Evolutionary conservation across 1,140 invertebrate species (phyloP).

Genomic region (Drosophila cardini): DNA sequence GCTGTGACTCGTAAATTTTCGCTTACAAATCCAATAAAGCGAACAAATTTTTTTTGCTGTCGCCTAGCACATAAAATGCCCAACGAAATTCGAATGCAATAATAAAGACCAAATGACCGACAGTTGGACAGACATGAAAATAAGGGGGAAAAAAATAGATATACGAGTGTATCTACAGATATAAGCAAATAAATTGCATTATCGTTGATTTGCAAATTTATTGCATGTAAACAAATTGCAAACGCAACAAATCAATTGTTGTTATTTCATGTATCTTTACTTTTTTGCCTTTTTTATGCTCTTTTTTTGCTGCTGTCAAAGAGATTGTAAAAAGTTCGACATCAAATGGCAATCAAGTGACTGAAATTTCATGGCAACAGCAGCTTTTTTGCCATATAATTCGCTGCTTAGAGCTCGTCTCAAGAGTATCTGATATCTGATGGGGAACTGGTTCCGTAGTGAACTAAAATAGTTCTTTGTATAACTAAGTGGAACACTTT

Average conservation of each 20-base stretch:
- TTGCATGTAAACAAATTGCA: constrained; percentile 77
- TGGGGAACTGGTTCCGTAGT: constrained; percentile 2
- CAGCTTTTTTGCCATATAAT: constrained; percentile 54
- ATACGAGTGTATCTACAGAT: constrained; percentile 27
- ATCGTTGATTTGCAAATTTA: constrained; percentile 78
- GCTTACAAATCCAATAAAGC: constrained; percentile 55
- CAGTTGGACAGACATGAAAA: background rate
- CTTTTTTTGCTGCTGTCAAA: background rate
- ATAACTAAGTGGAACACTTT: background rate
- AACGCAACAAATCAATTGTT: constrained; percentile 71
- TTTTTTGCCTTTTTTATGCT: background rate
- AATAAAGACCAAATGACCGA: constrained; percentile 50
- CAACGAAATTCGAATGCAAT: constrained; percentile 54
- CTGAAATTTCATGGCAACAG: constrained; percentile 35
- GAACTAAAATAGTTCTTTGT: background rate
- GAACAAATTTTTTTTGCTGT: constrained; percentile 43
- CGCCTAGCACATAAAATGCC: constrained; percentile 32
- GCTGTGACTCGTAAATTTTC: constrained; percentile 56
- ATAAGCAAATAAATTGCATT: constrained; percentile 72
- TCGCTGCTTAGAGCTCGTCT: constrained; percentile 37
- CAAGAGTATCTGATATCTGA: constrained; percentile 2
- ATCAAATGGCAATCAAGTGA: constrained; percentile 72
- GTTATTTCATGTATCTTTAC: constrained; percentile 17
- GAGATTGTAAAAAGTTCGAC: constrained; percentile 41
- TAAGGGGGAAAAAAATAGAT: constrained; percentile 1